Percentiles rank a stretch among this genome's conserved stretches.
Evolutionary conservation across 2,797 vertebrate species (phyloP).

Genomic region (Sebastes flavidus): DNA sequence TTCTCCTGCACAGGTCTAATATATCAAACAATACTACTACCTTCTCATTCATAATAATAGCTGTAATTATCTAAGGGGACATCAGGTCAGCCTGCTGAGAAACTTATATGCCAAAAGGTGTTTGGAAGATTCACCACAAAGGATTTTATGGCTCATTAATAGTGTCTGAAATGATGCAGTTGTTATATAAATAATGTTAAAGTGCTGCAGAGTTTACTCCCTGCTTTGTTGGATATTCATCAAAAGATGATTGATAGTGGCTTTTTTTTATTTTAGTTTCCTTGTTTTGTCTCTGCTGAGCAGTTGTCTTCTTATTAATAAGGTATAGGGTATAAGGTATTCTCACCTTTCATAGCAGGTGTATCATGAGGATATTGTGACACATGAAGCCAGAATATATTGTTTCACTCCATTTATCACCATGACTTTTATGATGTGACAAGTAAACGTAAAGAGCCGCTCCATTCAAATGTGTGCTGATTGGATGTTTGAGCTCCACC

Average conservation of each 20-base stretch:
- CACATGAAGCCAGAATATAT: neutral
- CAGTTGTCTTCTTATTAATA: neutral
- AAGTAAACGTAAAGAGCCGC: neutral
- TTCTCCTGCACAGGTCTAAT: neutral
- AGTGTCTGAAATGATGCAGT: neutral
- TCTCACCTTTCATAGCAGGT: neutral
- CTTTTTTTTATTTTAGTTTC: neutral
- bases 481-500: neutral
- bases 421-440: neutral
- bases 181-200: neutral
- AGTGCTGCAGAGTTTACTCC: neutral
- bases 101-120: neutral
- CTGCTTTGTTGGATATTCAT: neutral
- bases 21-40: neutral
- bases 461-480: neutral
- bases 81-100: slow-evolving; percentile 4
- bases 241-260: neutral
- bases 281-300: neutral
- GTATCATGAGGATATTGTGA: neutral
- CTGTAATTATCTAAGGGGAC: slow-evolving; percentile 6
- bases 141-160: neutral
- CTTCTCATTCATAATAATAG: neutral
- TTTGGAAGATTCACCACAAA: neutral
- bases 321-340: neutral
- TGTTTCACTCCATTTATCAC: neutral